These are phyloP conservation scores for Saccostrea cuccullata DNA, from an alignment of 1,140 invertebrate genomes.

Conservation along the genomic window DNA sequence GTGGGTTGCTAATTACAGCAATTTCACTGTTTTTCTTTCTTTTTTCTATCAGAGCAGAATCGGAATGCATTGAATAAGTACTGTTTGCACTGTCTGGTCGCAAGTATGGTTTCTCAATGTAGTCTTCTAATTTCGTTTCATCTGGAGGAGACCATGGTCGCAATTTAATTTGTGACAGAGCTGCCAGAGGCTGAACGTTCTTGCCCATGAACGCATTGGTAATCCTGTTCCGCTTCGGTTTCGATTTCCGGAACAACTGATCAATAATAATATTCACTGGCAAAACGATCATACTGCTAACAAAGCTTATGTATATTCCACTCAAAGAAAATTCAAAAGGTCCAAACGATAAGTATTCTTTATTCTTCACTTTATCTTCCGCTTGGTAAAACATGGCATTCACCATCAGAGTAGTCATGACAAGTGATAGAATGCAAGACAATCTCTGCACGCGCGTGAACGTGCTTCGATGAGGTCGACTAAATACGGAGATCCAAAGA, in stretches of 20 bases:
- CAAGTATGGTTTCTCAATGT: slow-evolving; percentile 12
- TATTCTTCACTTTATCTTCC: slow-evolving; percentile 50
- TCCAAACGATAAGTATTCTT: slow-evolving; percentile 59
- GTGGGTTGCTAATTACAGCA: neutral
- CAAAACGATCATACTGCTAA: slow-evolving; percentile 72
- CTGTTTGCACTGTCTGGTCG: slow-evolving; percentile 28
- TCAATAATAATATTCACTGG: slow-evolving; percentile 73
- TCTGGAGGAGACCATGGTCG: slow-evolving; percentile 18
- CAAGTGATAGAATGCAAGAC: slow-evolving; percentile 74
- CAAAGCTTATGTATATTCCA: slow-evolving; percentile 70
- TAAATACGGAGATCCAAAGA: slow-evolving; percentile 75
- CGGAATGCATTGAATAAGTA: slow-evolving; percentile 16
- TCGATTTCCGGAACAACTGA: slow-evolving; percentile 70
- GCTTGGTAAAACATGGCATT: slow-evolving; percentile 77
- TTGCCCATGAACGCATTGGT: slow-evolving; percentile 55
- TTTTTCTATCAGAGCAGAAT: slow-evolving; percentile 15
- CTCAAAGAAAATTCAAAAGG: slow-evolving; percentile 67
- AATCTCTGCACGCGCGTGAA: slow-evolving; percentile 77
- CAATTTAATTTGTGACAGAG: slow-evolving; percentile 44
- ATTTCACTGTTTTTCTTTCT: slow-evolving; percentile 30
- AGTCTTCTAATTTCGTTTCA: slow-evolving; percentile 40
- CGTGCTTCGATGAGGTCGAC: slow-evolving; percentile 70
- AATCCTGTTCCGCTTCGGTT: slow-evolving; percentile 59
- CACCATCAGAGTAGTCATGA: slow-evolving; percentile 76
- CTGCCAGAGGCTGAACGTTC: slow-evolving; percentile 49